Conservation (phyloP, 2,888 invertebrate genomes). For the Lomographa bimaculata region DNA sequence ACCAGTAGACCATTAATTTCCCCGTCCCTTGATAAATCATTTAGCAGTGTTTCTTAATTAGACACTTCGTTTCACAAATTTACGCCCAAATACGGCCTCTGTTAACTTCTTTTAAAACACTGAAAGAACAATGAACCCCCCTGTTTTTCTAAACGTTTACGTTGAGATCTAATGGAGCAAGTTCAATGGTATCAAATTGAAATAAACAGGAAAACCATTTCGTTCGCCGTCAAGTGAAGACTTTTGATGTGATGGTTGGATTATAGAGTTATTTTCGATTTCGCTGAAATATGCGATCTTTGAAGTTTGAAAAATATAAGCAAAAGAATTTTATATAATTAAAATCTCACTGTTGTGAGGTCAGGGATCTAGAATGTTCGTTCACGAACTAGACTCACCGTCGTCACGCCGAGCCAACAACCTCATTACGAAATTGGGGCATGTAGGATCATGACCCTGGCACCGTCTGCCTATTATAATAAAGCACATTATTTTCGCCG, state of each 20-base stretch:
- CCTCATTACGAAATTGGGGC: slow-evolving; percentile 36
- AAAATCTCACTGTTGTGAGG: slow-evolving; percentile 8
- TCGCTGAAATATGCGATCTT: slow-evolving; percentile 16
- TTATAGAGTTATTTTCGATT: slow-evolving; percentile 13
- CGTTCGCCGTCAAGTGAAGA: slow-evolving; percentile 10
- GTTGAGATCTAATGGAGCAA: slow-evolving; percentile 12
- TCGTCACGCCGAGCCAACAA: slow-evolving; percentile 26
- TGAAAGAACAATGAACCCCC: slow-evolving; percentile 20
- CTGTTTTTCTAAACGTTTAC: slow-evolving; percentile 19
- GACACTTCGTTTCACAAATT: slow-evolving; percentile 38
- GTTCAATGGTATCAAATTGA: slow-evolving; percentile 21
- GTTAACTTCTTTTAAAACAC: slow-evolving; percentile 7
- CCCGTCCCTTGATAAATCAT: slow-evolving; percentile 54
- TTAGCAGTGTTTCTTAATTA: slow-evolving; percentile 57
- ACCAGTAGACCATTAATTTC: slow-evolving; percentile 51
- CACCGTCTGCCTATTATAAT: slow-evolving; percentile 28
- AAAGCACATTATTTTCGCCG: slow-evolving; percentile 36
- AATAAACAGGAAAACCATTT: slow-evolving; percentile 21
- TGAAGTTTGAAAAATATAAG: slow-evolving; percentile 8
- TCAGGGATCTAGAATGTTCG: slow-evolving; percentile 1
- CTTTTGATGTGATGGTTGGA: slow-evolving; percentile 19
- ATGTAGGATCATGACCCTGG: slow-evolving; percentile 32
- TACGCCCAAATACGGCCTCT: slow-evolving; percentile 14
- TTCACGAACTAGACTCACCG: slow-evolving; percentile 17
- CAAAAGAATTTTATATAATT: too few relatives aligned